Conservation (phyloP, 2,888 invertebrate genomes). For the Aleiodes testaceus region DNA sequence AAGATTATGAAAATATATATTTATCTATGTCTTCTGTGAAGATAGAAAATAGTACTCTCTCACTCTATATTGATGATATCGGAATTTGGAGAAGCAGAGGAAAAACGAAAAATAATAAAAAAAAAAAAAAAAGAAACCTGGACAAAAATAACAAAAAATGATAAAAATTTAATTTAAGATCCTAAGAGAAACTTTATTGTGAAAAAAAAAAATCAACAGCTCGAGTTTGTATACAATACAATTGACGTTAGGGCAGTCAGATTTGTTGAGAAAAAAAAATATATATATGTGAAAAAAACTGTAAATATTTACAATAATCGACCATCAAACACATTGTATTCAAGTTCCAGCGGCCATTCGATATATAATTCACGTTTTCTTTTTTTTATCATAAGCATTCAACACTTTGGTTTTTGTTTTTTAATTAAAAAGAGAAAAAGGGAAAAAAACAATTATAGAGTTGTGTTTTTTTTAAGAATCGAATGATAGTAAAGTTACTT, state of each 20-base stretch:
- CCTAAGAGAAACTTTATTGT: conserved; percentile 13
- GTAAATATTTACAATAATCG: conserved; percentile 64
- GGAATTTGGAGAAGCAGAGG: conserved; percentile 59
- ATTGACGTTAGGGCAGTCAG: conserved; percentile 57
- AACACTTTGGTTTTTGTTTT: conserved; percentile 33
- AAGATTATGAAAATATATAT: conserved; percentile 74
- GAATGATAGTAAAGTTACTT: conserved; percentile 17
- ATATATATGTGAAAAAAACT: conserved; percentile 54
- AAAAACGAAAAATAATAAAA: conserved; percentile 44
- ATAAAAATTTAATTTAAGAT: conserved; percentile 30
- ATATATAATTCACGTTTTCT: conserved; percentile 35
- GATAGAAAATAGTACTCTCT: conserved; percentile 74
- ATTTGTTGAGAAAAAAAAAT: conserved; percentile 59
- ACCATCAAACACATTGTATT: conserved; percentile 58
- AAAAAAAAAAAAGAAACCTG: conserved; percentile 54
- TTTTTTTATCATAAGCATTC: conserved; percentile 52
- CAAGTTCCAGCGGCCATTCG: conserved; percentile 60
- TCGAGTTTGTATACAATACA: conserved; percentile 63
- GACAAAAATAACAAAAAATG: conserved; percentile 37
- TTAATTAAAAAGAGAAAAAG: conserved; percentile 19
- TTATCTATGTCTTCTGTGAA: conserved; percentile 75
- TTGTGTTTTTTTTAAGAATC: conserved; percentile 29
- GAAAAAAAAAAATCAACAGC: conserved; percentile 53
- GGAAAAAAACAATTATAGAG: neutral
- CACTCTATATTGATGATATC: conserved; percentile 72